Evolutionary conservation across 2,113 vertebrate species (phyloP).

Genomic region (Pachycephala philippinensis): DNA sequence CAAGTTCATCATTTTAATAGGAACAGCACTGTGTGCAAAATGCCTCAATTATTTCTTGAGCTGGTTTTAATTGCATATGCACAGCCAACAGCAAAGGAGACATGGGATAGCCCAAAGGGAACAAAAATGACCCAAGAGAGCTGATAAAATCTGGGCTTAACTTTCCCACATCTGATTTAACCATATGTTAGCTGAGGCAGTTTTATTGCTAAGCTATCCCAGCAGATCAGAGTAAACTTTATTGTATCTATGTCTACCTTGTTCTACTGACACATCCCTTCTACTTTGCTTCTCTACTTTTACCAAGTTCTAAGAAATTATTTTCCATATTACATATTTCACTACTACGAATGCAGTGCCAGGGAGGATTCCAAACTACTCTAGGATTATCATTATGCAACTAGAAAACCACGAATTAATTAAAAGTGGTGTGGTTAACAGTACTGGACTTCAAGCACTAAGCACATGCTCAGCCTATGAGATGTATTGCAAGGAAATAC

Average conservation of each 20-base stretch:
- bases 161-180: neutral
- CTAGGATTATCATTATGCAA: neutral
- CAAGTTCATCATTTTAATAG: neutral
- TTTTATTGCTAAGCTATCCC: neutral
- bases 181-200: neutral
- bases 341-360: neutral
- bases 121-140: neutral
- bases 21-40: neutral
- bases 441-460: neutral
- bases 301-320: neutral
- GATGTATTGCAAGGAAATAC: neutral
- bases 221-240: neutral
- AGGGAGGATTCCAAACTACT: neutral
- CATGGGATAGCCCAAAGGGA: neutral
- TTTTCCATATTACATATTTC: neutral
- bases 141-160: neutral
- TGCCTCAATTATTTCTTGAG: neutral
- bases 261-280: neutral
- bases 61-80: neutral
- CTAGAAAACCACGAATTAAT: neutral
- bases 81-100: neutral
- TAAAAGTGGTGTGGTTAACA: neutral
- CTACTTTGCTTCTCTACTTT: neutral
- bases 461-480: neutral
- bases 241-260: neutral